Base-by-base conservation (phyloP, 2,113 vertebrate genomes). In the Cheilinus undulatus region DNA sequence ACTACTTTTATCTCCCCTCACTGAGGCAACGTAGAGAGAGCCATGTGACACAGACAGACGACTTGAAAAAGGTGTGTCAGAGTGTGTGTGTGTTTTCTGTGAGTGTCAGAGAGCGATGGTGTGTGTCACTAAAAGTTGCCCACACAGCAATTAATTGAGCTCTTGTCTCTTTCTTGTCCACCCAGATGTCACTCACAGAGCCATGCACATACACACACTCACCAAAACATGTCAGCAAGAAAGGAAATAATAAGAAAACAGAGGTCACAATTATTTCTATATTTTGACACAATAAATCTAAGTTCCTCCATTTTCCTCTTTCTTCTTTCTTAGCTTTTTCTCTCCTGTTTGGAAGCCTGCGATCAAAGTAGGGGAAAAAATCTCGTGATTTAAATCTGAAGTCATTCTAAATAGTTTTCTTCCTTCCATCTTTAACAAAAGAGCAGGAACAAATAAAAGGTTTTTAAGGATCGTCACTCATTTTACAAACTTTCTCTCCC, bases 121-220 rank as follows among this genome's bases (percentile, higher is more conserved):
- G 59, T 38, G 32, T 0, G 38, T 15, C 0, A 15, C 58, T 59
- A 19, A 34, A 57, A 75, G 27, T 59, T 76, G 61, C 50, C 67
- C 69, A 45, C 72, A 76, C 46, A 13, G 40, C 43, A 58, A 72
- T 73, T 58, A 56, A 76, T 72, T 71, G 64, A 76, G 62, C 72
- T 70, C 66, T 53, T 48, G 34, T 56, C 49, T 57, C 15, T 22
- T 52, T 57, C 62, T 45, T 49, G 22, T 50, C 24, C 43, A 36
- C 49, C 28, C 12, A 53, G 32, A 43, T 73, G 72, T 72, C 71
- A 62, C 61, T 63, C 50, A 49, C 52, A 14, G 54, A 14, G 7
- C 22, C 38, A 24, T 59, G 22, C 58, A n/a, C 32, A 2, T 56
- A 53, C 38, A 54, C 28, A 15, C 12, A 63, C 24, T 14, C 22